Base-by-base conservation (phyloP, 2,797 vertebrate species). In the Smutsia temminckii region DNA sequence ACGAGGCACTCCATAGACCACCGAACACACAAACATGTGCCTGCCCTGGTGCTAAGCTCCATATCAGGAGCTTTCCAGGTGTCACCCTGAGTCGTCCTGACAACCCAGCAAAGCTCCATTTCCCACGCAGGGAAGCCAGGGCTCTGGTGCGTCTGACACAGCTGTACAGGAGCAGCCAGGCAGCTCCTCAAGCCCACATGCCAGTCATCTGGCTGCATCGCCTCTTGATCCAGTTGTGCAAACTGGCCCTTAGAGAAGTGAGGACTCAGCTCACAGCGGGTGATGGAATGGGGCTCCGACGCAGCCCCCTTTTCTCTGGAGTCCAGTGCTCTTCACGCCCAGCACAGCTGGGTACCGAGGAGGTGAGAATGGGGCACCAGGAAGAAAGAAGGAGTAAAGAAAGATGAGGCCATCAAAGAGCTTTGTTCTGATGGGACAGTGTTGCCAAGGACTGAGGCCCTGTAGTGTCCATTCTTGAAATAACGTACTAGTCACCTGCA, bases 1-100 rank as follows among this genome's bases (percentile, higher is more conserved):
- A 1, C 2, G 32, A 16, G 23, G 53, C 11, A 1, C 14, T 42
- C 57, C 29, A 0, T 12, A 17, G 27, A 34, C 14, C 0, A 13
- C 53, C 4, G 0, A 18, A 21, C 18, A 3, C 13, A 20, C 29
- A 23, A 1, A 2, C 23, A 17, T 0, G 4, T 1, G 8, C 18
- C 9, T 32, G 6, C 27, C 27, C 71, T n/a, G 40, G 46, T 18
- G 14, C 34, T 25, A 4, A 18, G 37, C 32, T 53, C 17, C 4
- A 3, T 6, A 18, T 6, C 2, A 34, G 74, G 72, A 37, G 49
- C 37, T 79, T 77, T 32, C 61, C 0, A 5, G 3, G 42, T 0
- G 0, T 37, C 25, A 2, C 25, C 57, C 25, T 0, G 20, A 61
- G 8, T 63, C 25, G 1, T 59, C 85, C 75, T 5, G 64, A 18